Conservation (phyloP, 2,888 invertebrate genomes). For the Microctonus brassicae region DNA sequence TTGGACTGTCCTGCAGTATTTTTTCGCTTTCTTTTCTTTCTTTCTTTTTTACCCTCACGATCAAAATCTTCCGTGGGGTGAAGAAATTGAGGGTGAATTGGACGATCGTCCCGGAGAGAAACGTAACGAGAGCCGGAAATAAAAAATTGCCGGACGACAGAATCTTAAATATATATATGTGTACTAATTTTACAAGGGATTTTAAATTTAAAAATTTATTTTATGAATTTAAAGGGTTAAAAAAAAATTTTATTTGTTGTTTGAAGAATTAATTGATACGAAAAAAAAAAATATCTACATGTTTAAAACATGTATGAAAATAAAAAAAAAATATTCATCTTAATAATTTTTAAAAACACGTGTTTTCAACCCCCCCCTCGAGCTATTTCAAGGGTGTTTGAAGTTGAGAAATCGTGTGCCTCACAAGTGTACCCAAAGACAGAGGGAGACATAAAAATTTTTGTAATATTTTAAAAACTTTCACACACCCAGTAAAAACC, state of each 20-base stretch:
- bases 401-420: neutral
- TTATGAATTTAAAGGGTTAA: constrained; percentile 30
- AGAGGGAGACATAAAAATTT: neutral
- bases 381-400: neutral
- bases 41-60: constrained; percentile 20
- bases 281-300: too few species aligned
- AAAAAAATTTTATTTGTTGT: too few species aligned
- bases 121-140: constrained; percentile 29
- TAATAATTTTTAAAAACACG: neutral
- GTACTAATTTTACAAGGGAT: too few species aligned
- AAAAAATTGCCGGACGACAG: constrained; percentile 21
- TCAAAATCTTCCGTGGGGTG: constrained; percentile 28
- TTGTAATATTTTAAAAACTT: neutral
- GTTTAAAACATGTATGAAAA: too few species aligned
- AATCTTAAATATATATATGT: neutral
- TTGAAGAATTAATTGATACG: too few species aligned
- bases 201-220: too few species aligned
- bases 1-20: neutral
- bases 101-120: constrained; percentile 25
- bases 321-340: neutral
- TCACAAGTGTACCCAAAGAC: neutral
- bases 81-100: constrained; percentile 31
- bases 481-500: neutral
- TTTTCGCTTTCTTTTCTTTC: neutral
- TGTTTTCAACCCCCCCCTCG: neutral